phyloP scores from a whole-genome alignment of 2,888 invertebrate genomes.

The Pollenia amentaria region DNA sequence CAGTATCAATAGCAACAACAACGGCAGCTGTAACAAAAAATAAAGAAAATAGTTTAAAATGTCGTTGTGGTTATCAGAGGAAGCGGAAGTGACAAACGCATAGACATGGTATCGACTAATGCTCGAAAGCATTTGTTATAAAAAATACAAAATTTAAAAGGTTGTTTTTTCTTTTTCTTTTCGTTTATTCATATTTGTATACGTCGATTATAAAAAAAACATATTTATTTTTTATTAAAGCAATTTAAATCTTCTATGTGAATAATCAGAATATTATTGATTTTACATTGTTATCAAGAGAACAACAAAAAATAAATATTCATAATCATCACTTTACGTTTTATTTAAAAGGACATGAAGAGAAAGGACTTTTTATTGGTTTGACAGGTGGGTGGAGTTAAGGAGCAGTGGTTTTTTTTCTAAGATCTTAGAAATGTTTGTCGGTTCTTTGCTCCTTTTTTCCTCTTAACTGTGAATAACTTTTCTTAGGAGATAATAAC shows the following conservation, averaged over 20 bases:
- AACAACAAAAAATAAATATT: not conserved
- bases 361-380: not conserved
- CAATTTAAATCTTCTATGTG: constrained; percentile 29
- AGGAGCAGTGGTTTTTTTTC: no score
- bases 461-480: not conserved
- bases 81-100: constrained; percentile 56
- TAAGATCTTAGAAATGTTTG: no score
- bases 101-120: constrained; percentile 23
- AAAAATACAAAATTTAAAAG: not conserved
- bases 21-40: not conserved
- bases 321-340: not conserved
- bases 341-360: not conserved
- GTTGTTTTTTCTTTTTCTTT: not conserved
- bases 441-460: not conserved
- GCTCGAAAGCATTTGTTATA: constrained; percentile 25
- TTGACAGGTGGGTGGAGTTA: no score
- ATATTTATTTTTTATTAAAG: not conserved
- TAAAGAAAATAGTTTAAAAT: not conserved
- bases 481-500: not conserved
- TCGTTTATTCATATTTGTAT: not conserved
- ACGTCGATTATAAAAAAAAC: not conserved
- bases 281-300: not conserved
- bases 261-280: constrained; percentile 25
- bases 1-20: not conserved
- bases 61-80: constrained; percentile 35